Evolutionary conservation across 1,140 invertebrate genomes (phyloP).

Genomic region (Hydropsyche tenuis): DNA sequence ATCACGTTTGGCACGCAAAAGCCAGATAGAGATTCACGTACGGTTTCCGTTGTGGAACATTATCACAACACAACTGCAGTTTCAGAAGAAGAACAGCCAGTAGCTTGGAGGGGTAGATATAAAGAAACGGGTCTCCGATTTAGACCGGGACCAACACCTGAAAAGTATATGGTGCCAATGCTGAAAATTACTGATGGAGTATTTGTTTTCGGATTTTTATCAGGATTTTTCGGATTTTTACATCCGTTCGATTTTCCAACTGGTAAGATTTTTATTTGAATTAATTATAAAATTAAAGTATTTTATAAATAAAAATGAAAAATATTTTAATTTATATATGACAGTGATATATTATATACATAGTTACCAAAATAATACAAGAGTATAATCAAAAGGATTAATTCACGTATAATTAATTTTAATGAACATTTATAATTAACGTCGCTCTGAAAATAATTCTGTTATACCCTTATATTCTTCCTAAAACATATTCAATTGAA

Average conservation of each 20-base stretch:
- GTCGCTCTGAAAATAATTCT: too few species aligned
- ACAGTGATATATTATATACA: too few species aligned
- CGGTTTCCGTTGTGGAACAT: too few species aligned
- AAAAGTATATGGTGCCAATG: slow-evolving; percentile 44
- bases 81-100: slow-evolving; percentile 44
- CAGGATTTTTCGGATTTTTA: slow-evolving; percentile 45
- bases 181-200: slow-evolving; percentile 43
- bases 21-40: too few species aligned
- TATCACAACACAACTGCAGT: not conserved
- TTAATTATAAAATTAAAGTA: not conserved
- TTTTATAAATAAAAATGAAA: not conserved
- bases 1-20: too few species aligned
- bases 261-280: slow-evolving; percentile 34
- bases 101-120: slow-evolving; percentile 39
- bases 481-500: not conserved
- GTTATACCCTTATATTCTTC: too few species aligned
- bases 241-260: slow-evolving; percentile 49
- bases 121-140: slow-evolving; percentile 46
- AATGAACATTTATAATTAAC: too few species aligned
- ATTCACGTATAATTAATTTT: too few species aligned
- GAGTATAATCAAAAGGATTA: too few species aligned
- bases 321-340: not conserved
- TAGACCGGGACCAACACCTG: slow-evolving; percentile 39
- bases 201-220: slow-evolving; percentile 49
- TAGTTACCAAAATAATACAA: too few species aligned